Base-by-base conservation (phyloP, 1,140 invertebrate genomes). In the Ganaspis sp. region DNA sequence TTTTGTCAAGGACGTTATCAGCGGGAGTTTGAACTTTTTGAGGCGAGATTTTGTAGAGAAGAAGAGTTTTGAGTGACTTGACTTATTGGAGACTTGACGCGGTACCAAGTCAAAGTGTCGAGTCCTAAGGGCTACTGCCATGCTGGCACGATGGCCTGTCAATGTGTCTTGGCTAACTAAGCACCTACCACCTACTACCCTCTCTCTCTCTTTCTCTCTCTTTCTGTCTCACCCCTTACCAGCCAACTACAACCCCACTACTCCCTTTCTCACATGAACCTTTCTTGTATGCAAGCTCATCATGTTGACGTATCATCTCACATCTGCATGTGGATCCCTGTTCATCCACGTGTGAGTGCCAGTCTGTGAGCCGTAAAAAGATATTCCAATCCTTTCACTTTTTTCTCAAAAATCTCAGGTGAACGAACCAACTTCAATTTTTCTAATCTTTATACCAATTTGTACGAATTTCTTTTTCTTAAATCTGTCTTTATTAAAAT, bases 161-260 rank as follows among this genome's bases (percentile, higher is more conserved):
- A 88, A 87, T 86, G 86, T 89, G 86, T 89, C 87, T 88, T 87
- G 77, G 84, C 87, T 85, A 87, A 88, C 87, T 88, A 86, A 83
- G 79, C 82, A 87, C 83, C 83, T 86, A 88, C 86, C 87, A 88
- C 87, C 86, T 87, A 85, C 86, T 80, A 82, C 84, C 82, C 85
- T 86, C 86, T 85, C 82, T 82, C 85, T 85, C 81, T 71, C 4
- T 40, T 76, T 80, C 79, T 79, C 79, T 81, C 81, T 70, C 54
- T 37, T 1, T 26, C 26, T 26, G 42, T 78, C 84, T 87, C 88
- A 89, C 87, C 87, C 86, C 86, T 85, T 85, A 83, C 80, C 73
- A 74, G 72, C 79, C 69, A 79, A 79, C 82, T 81, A 71, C 81
- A 74, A 83, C 85, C 79, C 84, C 81, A 83, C 85, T 85, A 73